Evolutionary conservation across 2,113 vertebrate genomes (phyloP), one percentile per base, ranked within the genome.

Genomic region (Leucopsar rothschildi): DNA sequence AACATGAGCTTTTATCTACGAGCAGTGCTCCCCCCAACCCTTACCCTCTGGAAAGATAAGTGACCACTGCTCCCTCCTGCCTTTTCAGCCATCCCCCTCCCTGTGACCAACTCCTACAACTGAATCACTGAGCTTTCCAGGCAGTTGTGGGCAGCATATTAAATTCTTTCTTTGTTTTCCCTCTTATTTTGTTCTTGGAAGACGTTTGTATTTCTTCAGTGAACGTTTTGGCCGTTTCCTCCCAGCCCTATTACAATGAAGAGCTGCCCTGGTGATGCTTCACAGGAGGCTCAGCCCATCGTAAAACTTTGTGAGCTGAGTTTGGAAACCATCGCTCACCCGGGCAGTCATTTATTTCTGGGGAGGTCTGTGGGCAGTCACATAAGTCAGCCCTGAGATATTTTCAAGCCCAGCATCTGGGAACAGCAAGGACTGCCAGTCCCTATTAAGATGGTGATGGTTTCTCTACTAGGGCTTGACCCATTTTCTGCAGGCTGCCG

Each of bases 41-140:
- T 83, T 52, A 44, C 79, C 75, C 65, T 95, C 81, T 72, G 61
- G 81, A 92, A 95, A 93, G 95, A 92, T 95, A 94, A 96, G 91
- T 95, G 82, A 85, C 64, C 55, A 35, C 69, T 81, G 83, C 85
- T 97, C 82, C 71, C 66, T 80, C 89, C 91, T 78, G 61, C 73
- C 53, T 95, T 79, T 83, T 86, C 39, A 75, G 83, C 35, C 75
- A 33, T 92, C 59, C 35, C 12, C 33, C 19, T 68, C n/a, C 66
- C 77, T 90, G 69, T 79, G 86, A 96, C 71, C 76, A 96, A 39
- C 92, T 96, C 95, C 88, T 86, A 28, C 73, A 73, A 94, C 76
- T 82, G 80, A 82, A 94, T 96, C 90, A 92, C 75, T 65, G 42
- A 87, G 37, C 37, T 96, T 96, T 93, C 52, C 88, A 86, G 88